Percentiles rank a stretch among this genome's conserved stretches.
These are phyloP conservation scores for Drosophila seclusa DNA, from an alignment of 2,888 invertebrate genomes.

Conservation along the genomic window DNA sequence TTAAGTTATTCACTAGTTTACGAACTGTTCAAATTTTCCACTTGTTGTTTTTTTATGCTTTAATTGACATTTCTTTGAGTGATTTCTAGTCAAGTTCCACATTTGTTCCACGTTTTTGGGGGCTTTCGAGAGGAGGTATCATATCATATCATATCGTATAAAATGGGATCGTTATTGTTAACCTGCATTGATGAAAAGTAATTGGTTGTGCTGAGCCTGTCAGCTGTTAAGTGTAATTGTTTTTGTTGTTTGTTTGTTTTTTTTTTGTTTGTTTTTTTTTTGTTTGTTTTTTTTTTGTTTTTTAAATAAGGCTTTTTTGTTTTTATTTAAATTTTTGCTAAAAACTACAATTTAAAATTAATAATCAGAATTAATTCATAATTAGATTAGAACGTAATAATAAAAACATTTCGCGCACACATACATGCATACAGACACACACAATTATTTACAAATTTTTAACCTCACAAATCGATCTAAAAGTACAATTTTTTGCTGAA, in stretches of 20 bases:
- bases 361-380: slow-evolving; percentile 74
- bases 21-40: slow-evolving; percentile 27
- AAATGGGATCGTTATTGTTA: slow-evolving; percentile 13
- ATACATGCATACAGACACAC: slow-evolving; percentile 44
- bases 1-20: slow-evolving; percentile 23
- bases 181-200: slow-evolving; percentile 52
- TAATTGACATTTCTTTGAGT: slow-evolving; percentile 59
- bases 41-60: slow-evolving; percentile 5
- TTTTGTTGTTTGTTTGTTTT: slow-evolving; percentile 23
- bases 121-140: background rate
- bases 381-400: slow-evolving; percentile 75
- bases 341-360: slow-evolving; percentile 78
- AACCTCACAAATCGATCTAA: slow-evolving; percentile 47
- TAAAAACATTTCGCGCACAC: slow-evolving; percentile 65
- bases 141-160: background rate
- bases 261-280: slow-evolving; percentile 6
- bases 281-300: slow-evolving; percentile 10
- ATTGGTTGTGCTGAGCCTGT: slow-evolving; percentile 42
- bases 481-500: slow-evolving; percentile 56
- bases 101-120: slow-evolving; percentile 15
- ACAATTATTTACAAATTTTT: slow-evolving; percentile 60
- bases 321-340: slow-evolving; percentile 80
- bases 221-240: slow-evolving; percentile 33
- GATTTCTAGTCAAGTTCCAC: slow-evolving; percentile 19
- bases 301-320: slow-evolving; percentile 77